These are phyloP conservation scores for Pseudochirops cupreus DNA, from an alignment of 2,797 vertebrate species.

Conservation along the genomic window DNA sequence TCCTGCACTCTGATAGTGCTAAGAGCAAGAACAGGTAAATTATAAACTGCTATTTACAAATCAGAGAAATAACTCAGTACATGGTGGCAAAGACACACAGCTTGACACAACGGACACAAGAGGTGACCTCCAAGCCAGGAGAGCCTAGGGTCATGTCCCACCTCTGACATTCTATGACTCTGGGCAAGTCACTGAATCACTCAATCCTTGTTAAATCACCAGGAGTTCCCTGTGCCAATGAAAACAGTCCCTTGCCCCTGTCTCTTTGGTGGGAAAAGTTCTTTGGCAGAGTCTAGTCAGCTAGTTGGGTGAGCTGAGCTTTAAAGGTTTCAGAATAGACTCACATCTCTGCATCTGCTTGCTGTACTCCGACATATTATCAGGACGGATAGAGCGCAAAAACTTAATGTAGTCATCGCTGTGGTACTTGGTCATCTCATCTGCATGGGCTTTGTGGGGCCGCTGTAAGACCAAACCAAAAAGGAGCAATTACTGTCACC, in stretches of 20 bases:
- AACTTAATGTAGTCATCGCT: constrained; percentile 99
- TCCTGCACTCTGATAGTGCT: neutral
- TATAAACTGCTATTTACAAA: neutral
- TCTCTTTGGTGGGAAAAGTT: neutral
- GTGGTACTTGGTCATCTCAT: constrained; percentile 99
- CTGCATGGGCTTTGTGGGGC: constrained; percentile 97
- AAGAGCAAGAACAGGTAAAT: neutral
- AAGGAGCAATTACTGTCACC: neutral
- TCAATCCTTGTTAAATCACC: neutral
- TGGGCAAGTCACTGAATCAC: neutral
- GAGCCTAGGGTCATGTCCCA: neutral
- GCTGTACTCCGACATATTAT: constrained; percentile 99
- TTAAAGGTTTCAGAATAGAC: constrained; percentile 68
- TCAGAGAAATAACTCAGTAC: neutral
- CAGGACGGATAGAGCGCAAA: constrained; percentile 96
- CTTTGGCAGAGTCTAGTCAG: neutral
- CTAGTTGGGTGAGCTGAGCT: neutral
- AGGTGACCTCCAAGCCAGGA: neutral
- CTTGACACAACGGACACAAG: neutral
- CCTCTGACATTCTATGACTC: neutral
- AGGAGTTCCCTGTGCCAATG: neutral
- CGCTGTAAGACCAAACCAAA: constrained; percentile 86
- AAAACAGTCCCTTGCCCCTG: neutral
- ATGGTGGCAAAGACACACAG: neutral
- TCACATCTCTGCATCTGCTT: constrained; percentile 99